These are phyloP conservation scores for Seriola rivoliana DNA, from an alignment of 2,113 vertebrate species.

Conservation along the genomic window DNA sequence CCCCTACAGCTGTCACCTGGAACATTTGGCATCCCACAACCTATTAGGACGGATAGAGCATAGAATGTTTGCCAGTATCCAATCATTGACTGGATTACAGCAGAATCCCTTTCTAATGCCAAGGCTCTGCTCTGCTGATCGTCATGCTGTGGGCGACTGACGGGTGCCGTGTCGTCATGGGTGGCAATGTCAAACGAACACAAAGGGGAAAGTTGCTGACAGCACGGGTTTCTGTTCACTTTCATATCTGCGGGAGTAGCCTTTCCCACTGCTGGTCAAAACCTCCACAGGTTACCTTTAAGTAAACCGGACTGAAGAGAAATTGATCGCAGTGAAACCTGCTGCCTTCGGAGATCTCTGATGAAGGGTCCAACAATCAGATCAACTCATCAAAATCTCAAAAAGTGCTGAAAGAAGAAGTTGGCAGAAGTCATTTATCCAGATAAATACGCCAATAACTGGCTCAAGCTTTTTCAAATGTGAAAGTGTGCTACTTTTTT, in stretches of 20 bases:
- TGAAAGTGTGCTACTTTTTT: no score
- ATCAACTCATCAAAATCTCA: no score
- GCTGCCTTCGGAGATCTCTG: no score
- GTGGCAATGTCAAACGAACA: slow-evolving; percentile 49
- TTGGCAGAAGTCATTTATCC: no score
- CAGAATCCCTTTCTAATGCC: slow-evolving; percentile 71
- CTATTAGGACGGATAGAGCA: slow-evolving; percentile 43
- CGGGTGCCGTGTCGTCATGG: slow-evolving; percentile 16
- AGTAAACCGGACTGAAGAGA: not conserved
- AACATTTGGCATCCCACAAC: slow-evolving; percentile 64
- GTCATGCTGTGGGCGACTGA: slow-evolving; percentile 36
- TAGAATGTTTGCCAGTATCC: slow-evolving; percentile 57
- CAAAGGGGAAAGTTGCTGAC: slow-evolving; percentile 29
- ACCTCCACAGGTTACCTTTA: not conserved
- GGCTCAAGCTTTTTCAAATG: no score
- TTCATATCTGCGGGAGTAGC: not conserved
- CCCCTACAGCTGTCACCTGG: slow-evolving; percentile 71
- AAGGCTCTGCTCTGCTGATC: slow-evolving; percentile 64
- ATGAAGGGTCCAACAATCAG: no score
- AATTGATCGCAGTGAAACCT: no score
- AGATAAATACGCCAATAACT: no score
- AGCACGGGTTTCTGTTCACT: not conserved
- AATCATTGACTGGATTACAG: slow-evolving; percentile 74
- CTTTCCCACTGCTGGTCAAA: not conserved
- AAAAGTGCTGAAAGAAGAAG: no score